Base-by-base conservation (phyloP, 2,888 invertebrate species). In the Parnassius smintheus region DNA sequence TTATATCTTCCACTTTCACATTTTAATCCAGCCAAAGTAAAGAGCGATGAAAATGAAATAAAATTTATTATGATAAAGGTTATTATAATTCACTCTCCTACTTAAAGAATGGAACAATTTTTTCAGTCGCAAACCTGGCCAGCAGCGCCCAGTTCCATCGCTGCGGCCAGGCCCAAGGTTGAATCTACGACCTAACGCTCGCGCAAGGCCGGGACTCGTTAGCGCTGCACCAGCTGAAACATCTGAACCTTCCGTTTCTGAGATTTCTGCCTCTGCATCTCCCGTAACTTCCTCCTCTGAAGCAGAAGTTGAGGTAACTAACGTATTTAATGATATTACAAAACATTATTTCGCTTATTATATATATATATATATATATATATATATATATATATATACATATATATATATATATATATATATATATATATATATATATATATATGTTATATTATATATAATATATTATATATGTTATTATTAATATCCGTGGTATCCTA, bases 81-180 rank as follows among this genome's bases (percentile, higher is more conserved):
- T 7, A 35, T 35, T 35, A 18, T 18, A 35, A 35, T 35, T 35
- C 35, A 35, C 35, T 0, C 7, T 7, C 35, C 35, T 35, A 35
- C 4, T 35, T 35, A n/a, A 18, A 22, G 22, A 22, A 50, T 51
- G 4, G 4, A 25, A n/a, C 2, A 52, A 12, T 46, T 44, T 50
- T 52, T 56, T 10, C 66, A 90, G 90, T 60, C 87, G 88, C 64
- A 77, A 89, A 51, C 91, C 90, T 0, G 88, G 87, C 8, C 64
- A 64, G 49, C 70, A 88, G 1, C 80, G 94, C 49, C 87, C 87
- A 1, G 71, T 71, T 9, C 62, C 68, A 59, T 93, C 95, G 0
- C 85, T 95, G 58, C 89, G 95, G 62, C 95, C 95, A 0, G 95
- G 95, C 2, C 93, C 94, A 2, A 92, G 94, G 73, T 85, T 95